Conservation (phyloP, 2,888 invertebrate species). For the Dicyrtoma fusca region DNA sequence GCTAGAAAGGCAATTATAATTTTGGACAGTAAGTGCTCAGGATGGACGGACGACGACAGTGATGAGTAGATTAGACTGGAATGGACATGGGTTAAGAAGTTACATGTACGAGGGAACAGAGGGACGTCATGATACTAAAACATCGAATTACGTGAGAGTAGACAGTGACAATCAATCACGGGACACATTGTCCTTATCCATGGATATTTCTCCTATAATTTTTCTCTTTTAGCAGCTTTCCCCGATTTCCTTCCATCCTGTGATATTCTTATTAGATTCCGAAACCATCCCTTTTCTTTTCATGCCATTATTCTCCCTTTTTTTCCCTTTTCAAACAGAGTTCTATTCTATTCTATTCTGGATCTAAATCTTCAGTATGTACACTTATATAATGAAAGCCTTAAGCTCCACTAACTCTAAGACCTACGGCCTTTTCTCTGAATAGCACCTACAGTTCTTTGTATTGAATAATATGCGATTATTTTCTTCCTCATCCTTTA, state of each 20-base stretch:
- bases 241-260: too few relatives aligned
- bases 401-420: background rate
- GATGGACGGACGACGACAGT: too few relatives aligned
- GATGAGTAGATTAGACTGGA: too few relatives aligned
- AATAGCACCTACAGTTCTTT: constrained; percentile 1
- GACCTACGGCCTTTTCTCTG: background rate
- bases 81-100: background rate
- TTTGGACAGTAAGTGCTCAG: too few relatives aligned
- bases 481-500: constrained; percentile 5
- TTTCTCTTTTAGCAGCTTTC: too few relatives aligned
- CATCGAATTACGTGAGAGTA: background rate
- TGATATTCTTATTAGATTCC: background rate
- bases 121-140: background rate
- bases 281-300: constrained; percentile 3
- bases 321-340: background rate
- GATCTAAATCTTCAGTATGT: background rate
- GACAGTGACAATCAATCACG: background rate
- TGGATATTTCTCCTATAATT: background rate
- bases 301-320: background rate
- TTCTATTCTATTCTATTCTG: background rate
- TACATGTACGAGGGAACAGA: background rate
- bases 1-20: too few relatives aligned
- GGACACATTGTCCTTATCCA: background rate
- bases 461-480: constrained; percentile 17
- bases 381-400: background rate